Base-by-base conservation (phyloP, 2,797 vertebrate genomes). In the Muraenolepis orangiensis region DNA sequence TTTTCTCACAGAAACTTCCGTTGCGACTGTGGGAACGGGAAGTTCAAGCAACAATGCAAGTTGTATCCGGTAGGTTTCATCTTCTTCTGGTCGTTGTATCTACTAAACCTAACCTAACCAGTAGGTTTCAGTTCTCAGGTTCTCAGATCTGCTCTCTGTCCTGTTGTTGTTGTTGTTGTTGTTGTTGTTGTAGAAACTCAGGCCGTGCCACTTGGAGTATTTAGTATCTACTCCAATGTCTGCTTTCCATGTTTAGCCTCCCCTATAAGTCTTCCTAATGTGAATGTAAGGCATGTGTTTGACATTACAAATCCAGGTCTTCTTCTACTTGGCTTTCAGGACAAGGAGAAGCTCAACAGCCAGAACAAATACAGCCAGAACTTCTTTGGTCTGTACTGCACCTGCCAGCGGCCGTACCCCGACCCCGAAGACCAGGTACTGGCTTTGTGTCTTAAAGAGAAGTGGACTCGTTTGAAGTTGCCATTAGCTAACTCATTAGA, bases 331-430 rank as follows among this genome's bases (percentile, higher is more conserved):
- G 90, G 89, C 20, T 74, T 84, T 26, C 88, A 99, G 98, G 96
- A 97, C 32, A 99, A 99, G 82, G 90, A 94, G 42, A 94, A 91
- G 23, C 66, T 92, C 79, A 99, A 99, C 91, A 81, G 81, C 73
- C 89, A 91, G 74, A 99, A 99, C 88, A 98, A 96, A 84, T 99
- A 99, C 85, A 98, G 95, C 77, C 96, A 97, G 68, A 99, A 99
- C 90, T 99, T 99, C 87, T 96, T 95, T 3, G 98, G 98, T 57
- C 86, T 97, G 66, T 99, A 99, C 78, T 99, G 98, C 76, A 94
- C 90, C 76, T 99, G 98, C 82, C 93, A 96, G 84, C 94, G 96
- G 78, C 97, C 97, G 0, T 99, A 99, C 74, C 98, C 98, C 4
- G 98, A 99, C 89, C 96, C 96, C 14, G 97, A 98, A 23, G 98